Conservation (phyloP, 2,888 invertebrate species). For the Beris chalybata region DNA sequence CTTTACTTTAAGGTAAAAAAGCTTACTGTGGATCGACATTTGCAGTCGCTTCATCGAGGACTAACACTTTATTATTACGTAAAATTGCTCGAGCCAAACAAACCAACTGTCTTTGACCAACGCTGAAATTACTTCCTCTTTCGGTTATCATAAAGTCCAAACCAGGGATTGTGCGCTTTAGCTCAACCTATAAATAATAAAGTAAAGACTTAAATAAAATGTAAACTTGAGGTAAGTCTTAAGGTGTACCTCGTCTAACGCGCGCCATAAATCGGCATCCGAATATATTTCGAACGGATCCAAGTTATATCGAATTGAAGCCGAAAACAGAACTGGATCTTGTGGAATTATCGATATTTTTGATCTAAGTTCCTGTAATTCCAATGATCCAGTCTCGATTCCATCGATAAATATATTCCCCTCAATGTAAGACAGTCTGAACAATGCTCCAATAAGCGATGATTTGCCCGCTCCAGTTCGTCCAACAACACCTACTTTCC, state of each 20-base stretch:
- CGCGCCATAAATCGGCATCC: conserved; percentile 52
- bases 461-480: conserved; percentile 85
- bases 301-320: conserved; percentile 66
- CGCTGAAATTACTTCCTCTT: conserved; percentile 65
- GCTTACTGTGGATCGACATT: conserved; percentile 66
- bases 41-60: conserved; percentile 72
- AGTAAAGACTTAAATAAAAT: not conserved
- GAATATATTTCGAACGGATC: conserved; percentile 61
- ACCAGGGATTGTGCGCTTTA: conserved; percentile 57
- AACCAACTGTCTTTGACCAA: conserved; percentile 69
- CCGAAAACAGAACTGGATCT: conserved; percentile 61
- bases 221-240: not conserved
- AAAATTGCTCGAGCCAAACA: conserved; percentile 69
- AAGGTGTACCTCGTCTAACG: conserved; percentile 49
- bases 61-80: conserved; percentile 63
- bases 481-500: conserved; percentile 78
- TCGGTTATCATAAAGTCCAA: conserved; percentile 62
- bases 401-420: conserved; percentile 75
- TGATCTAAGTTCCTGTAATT: conserved; percentile 58
- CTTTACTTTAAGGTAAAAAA: not conserved
- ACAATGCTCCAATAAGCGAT: conserved; percentile 75
- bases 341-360: conserved; percentile 64
- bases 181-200: conserved; percentile 57
- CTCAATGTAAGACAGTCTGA: conserved; percentile 71
- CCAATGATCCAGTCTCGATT: conserved; percentile 61